Evolutionary conservation across 2,113 vertebrate genomes (phyloP), one percentile per base, ranked within the genome.

Genomic region (Eolophus roseicapilla): DNA sequence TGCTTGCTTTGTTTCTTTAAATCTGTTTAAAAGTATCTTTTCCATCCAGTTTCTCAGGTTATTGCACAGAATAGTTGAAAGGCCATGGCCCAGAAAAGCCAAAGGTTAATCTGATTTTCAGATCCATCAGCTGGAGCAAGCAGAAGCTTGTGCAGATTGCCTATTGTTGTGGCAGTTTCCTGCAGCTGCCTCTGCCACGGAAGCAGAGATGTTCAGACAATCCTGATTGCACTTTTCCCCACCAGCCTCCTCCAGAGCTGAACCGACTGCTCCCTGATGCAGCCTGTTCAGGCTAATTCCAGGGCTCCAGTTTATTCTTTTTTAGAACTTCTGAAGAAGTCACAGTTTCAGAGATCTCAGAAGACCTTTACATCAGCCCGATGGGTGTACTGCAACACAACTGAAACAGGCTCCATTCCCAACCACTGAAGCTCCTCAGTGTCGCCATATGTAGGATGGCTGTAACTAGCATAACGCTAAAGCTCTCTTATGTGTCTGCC

Each of bases 101-200:
- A 75, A 84, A 96, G 88, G 88, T 90, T 96, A 96, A 97, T 93
- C 53, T 95, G 85, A 92, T 92, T 96, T 95, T 93, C 77, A 95
- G 80, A 92, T 47, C 65, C 31, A 81, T 88, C 86, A 94, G 64
- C 73, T 95, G 92, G 46, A 93, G 52, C 60, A 83, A 75, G 79
- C 79, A 92, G 85, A 60, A 92, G 92, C 82, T 71, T 3, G 0
- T 25, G 33, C 71, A 93, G 82, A 88, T 83, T 88, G 55, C 43
- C 92, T 84, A 90, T 92, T 95, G 93, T 81, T 87, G 76, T 71
- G 55, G 88, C 73, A 64, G 79, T 75, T 91, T 96, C 86, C 94
- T 0, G 3, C 62, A 52, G 50, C 92, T 59, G 64, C 41, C 80
- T 81, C 68, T 3, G 8, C 63, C 1, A 0, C 5, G 3, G 85